Percentiles rank a stretch among this genome's conserved stretches.
phyloP scores from a whole-genome alignment of 1,140 invertebrate species.

The Periplaneta americana region DNA sequence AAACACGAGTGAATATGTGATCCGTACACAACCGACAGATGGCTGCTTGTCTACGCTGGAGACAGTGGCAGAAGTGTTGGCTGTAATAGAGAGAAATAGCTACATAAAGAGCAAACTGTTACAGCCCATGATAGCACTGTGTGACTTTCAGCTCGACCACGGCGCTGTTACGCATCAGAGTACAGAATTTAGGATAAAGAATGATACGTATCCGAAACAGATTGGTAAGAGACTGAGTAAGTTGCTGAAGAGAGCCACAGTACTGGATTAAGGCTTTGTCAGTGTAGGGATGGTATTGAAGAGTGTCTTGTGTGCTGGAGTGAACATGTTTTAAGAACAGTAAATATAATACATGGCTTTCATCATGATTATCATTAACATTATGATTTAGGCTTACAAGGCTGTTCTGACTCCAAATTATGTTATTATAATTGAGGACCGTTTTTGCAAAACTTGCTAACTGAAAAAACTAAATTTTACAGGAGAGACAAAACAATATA shows the following conservation, averaged over 20 bases:
- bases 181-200: conserved; percentile 82
- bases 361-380: too few species aligned
- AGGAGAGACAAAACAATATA: too few species aligned
- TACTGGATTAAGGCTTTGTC: too few species aligned
- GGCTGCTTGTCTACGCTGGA: conserved; percentile 88
- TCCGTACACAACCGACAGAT: conserved; percentile 88
- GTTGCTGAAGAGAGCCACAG: conserved; percentile 31
- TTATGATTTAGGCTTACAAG: too few species aligned
- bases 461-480: too few species aligned
- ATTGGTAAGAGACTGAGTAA: conserved; percentile 72
- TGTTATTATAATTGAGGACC: too few species aligned
- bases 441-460: too few species aligned
- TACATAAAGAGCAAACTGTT: conserved; percentile 62
- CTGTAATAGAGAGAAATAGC: conserved; percentile 65
- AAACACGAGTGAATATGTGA: conserved; percentile 79
- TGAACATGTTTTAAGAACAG: too few species aligned
- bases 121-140: conserved; percentile 73
- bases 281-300: too few species aligned
- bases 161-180: conserved; percentile 90
- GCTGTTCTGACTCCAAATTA: too few species aligned
- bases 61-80: conserved; percentile 76
- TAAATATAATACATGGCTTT: too few species aligned
- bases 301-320: too few species aligned
- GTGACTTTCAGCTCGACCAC: conserved; percentile 79
- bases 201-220: conserved; percentile 76